These are phyloP conservation scores for Psettodes erumei DNA, from an alignment of 2,113 vertebrate genomes.

Conservation along the genomic window DNA sequence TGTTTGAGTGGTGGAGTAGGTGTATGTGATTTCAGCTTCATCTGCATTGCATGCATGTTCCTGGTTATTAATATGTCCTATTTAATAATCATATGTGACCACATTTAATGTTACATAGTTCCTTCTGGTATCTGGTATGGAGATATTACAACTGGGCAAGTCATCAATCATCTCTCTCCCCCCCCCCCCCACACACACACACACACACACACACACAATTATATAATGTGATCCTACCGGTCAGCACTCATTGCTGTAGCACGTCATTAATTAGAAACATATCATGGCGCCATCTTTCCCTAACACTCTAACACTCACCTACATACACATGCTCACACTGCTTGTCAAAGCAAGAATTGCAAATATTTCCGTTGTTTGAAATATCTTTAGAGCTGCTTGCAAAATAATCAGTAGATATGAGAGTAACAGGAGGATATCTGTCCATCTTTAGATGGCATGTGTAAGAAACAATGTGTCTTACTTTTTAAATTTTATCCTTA, in stretches of 20 bases:
- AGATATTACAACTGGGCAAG: conserved; percentile 90
- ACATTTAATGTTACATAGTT: conserved; percentile 89
- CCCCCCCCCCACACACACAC: neutral
- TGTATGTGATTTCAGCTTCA: conserved; percentile 26
- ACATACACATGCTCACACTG: neutral
- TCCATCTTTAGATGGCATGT: neutral
- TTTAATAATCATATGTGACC: conserved; percentile 93
- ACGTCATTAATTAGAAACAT: conserved; percentile 70
- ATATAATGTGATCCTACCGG: conserved; percentile 39
- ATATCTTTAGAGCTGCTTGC: neutral
- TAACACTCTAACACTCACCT: neutral
- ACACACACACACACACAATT: conserved; percentile 5
- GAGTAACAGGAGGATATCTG: neutral
- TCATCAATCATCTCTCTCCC: conserved; percentile 90
- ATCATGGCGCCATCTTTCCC: conserved; percentile 56
- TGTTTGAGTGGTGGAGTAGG: neutral
- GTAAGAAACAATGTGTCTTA: neutral
- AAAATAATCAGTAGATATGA: neutral
- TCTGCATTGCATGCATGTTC: conserved; percentile 59
- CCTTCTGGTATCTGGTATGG: conserved; percentile 90
- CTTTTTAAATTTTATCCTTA: too few relatives aligned
- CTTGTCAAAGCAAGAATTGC: neutral
- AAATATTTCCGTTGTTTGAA: neutral
- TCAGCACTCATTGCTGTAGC: conserved; percentile 57
- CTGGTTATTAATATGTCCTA: conserved; percentile 84